Evolutionary conservation across 2,888 invertebrate species (phyloP).

Genomic region (Aleiodes leptofemur): DNA sequence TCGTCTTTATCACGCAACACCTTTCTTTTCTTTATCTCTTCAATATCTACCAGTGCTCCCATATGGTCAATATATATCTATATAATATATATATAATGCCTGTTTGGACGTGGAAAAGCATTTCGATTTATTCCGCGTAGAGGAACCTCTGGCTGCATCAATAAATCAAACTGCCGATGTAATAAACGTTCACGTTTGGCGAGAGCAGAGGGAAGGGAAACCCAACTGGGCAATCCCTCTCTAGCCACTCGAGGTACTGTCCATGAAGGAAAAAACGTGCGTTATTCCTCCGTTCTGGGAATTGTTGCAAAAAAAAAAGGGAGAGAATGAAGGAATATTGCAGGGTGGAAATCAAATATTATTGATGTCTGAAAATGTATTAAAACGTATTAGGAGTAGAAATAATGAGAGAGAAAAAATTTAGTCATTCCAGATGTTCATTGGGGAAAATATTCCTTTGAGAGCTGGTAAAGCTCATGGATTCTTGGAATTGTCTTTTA

Average conservation of each 20-base stretch:
- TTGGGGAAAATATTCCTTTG: too few species aligned
- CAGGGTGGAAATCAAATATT: slow-evolving; percentile 17
- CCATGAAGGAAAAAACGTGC: slow-evolving; percentile 23
- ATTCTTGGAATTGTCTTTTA: too few species aligned
- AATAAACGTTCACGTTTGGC: slow-evolving; percentile 36
- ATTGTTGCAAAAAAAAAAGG: neutral
- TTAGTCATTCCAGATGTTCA: too few species aligned
- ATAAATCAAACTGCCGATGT: slow-evolving; percentile 39
- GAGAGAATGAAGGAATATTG: slow-evolving; percentile 7
- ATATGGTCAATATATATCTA: slow-evolving; percentile 10
- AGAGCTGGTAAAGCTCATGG: too few species aligned
- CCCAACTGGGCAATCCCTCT: slow-evolving; percentile 31
- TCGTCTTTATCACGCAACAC: slow-evolving; percentile 13
- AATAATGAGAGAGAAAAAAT: neutral
- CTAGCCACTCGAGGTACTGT: slow-evolving; percentile 25
- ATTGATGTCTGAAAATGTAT: slow-evolving; percentile 10
- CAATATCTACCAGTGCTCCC: slow-evolving; percentile 12
- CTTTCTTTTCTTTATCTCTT: slow-evolving; percentile 30
- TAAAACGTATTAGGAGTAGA: neutral
- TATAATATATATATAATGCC: slow-evolving; percentile 7
- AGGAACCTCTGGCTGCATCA: slow-evolving; percentile 11
- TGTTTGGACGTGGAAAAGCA: slow-evolving; percentile 2
- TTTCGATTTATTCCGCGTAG: slow-evolving; percentile 32
- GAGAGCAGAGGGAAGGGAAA: neutral
- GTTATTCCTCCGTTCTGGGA: slow-evolving; percentile 13